Percentiles rank a stretch among this genome's conserved stretches.
phyloP scores from a whole-genome alignment of 2,113 vertebrate genomes.

The Pipa parva region DNA sequence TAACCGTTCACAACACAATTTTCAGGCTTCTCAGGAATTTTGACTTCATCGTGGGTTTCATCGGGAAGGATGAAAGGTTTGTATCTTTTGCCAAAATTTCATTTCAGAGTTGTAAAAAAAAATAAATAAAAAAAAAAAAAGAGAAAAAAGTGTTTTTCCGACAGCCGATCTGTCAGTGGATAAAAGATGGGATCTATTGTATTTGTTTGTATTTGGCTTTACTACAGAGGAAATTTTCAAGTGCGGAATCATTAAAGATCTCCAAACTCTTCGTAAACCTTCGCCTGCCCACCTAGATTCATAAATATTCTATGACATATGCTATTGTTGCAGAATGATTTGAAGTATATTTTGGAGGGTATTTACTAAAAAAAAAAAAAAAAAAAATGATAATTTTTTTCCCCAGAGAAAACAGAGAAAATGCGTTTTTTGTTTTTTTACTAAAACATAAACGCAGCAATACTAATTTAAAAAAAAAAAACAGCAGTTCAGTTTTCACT shows the following conservation, averaged over 20 bases:
- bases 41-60: conserved; percentile 32
- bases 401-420: no score
- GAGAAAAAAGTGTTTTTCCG: not conserved
- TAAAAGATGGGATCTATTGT: conserved; percentile 14
- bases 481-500: no score
- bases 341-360: no score
- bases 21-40: conserved; percentile 48
- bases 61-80: conserved; percentile 39
- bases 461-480: no score
- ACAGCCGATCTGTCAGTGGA: conserved; percentile 37
- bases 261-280: conserved; percentile 34
- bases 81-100: conserved; percentile 29
- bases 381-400: no score
- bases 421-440: no score
- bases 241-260: conserved; percentile 22
- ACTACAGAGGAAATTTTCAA: conserved; percentile 33
- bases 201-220: conserved; percentile 37
- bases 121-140: no score
- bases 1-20: conserved; percentile 44
- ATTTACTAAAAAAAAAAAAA: no score
- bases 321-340: no score
- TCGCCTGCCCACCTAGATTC: no score
- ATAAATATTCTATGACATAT: no score
- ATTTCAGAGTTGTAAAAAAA: conserved; percentile 35
- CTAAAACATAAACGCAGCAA: no score